Conservation (phyloP, 1,140 invertebrate species). For the Lucilia sericata region DNA sequence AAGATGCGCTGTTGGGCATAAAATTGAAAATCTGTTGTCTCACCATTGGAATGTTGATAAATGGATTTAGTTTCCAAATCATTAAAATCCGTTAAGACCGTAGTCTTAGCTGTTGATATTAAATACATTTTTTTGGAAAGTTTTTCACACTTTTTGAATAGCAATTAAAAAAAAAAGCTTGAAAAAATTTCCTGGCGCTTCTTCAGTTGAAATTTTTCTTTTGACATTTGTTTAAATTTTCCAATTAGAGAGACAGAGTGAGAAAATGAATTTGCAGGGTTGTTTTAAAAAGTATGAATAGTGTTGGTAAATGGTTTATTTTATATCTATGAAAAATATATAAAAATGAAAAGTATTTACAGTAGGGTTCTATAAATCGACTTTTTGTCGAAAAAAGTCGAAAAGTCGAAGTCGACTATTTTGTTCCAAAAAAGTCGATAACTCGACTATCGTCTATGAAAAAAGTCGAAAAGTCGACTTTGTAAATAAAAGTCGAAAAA, state of each 20-base stretch:
- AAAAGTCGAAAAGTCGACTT: no score
- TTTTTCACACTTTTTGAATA: neutral
- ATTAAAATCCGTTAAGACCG: slow-evolving; percentile 61
- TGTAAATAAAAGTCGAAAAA: no score
- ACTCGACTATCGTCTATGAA: no score
- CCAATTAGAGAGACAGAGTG: no score
- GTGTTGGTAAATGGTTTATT: neutral
- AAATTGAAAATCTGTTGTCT: slow-evolving; percentile 62
- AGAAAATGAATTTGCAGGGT: neutral
- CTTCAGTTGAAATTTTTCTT: neutral
- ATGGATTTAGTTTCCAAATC: slow-evolving; percentile 61
- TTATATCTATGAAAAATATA: no score
- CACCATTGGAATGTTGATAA: slow-evolving; percentile 57
- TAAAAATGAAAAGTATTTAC: no score
- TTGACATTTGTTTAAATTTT: slow-evolving; percentile 1
- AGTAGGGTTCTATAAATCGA: no score
- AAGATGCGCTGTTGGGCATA: slow-evolving; percentile 58
- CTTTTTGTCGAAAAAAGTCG: no score
- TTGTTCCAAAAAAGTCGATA: no score
- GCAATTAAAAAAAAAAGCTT: neutral
- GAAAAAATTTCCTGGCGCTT: neutral
- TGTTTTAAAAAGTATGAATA: neutral
- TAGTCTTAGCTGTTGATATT: slow-evolving; percentile 61
- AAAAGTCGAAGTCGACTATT: no score
- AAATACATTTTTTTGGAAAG: slow-evolving; percentile 56